A percentile compares a stretch with the other conserved stretches of the same genome.
Conservation (phyloP, 2,888 invertebrate species). For the Nymphalis polychloros region DNA sequence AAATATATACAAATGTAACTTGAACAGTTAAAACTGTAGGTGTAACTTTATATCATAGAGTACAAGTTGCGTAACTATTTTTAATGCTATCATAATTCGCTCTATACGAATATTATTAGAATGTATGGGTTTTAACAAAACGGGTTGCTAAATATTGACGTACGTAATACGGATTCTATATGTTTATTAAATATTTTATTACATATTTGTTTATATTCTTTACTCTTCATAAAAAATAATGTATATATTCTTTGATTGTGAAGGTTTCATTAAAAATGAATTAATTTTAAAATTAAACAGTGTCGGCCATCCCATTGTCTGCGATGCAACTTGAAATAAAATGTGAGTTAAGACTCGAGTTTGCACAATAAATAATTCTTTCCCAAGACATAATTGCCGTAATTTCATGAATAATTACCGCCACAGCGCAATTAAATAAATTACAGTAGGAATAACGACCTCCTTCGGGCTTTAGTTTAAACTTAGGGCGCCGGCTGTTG, state of each 20-base stretch:
- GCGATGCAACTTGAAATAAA: conserved; percentile 75
- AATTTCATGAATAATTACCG: conserved; percentile 82
- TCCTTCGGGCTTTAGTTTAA: conserved; percentile 76
- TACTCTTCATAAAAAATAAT: no score
- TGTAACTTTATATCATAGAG: no score
- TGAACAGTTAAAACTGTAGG: no score
- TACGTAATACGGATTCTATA: no score
- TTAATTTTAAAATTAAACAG: conserved; percentile 48
- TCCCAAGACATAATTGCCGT: conserved; percentile 79
- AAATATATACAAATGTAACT: no score
- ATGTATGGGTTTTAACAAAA: no score
- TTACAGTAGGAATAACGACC: conserved; percentile 78
- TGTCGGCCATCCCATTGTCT: conserved; percentile 67
- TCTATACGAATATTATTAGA: no score
- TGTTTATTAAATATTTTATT: no score
- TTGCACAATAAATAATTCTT: conserved; percentile 82
- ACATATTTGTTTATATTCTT: no score
- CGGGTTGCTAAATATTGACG: no score
- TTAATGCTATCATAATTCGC: no score
- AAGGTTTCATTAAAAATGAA: conserved; percentile 22
- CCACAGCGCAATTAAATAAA: conserved; percentile 82
- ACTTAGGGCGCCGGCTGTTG: conserved; percentile 73
- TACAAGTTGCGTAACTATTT: no score
- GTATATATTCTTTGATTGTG: neutral
- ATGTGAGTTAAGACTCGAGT: conserved; percentile 80